Evolutionary conservation across 2,113 vertebrate genomes (phyloP).

Genomic region (Sardina pilchardus): DNA sequence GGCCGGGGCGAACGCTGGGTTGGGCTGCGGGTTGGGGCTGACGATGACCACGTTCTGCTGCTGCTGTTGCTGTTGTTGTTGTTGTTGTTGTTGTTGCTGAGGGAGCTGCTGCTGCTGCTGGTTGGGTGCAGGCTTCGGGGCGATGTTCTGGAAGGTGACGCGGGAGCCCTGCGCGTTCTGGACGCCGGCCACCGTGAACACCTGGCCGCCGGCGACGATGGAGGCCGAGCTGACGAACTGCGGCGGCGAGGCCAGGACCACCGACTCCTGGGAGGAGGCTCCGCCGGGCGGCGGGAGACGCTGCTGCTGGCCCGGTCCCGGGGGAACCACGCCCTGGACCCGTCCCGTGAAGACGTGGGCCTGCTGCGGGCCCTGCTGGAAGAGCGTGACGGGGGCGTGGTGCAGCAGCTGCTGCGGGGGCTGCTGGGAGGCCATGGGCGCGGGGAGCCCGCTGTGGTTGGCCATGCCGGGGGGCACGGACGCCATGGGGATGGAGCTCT

Average conservation of each 20-base stretch:
- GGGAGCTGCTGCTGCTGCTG: slow-evolving; percentile 72
- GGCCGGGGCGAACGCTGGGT: slow-evolving; percentile 85
- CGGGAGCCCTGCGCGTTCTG: slow-evolving; percentile 83
- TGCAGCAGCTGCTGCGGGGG: slow-evolving; percentile 79
- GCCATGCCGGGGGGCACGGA: slow-evolving; percentile 52
- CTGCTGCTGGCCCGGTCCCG: slow-evolving; percentile 79
- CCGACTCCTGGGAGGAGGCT: slow-evolving; percentile 70
- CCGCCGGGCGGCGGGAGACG: slow-evolving; percentile 74
- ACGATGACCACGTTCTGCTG: slow-evolving; percentile 94
- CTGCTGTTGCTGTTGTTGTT: slow-evolving; percentile 63
- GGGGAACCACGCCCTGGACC: slow-evolving; percentile 87
- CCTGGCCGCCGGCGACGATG: slow-evolving; percentile 80
- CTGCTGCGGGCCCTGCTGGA: slow-evolving; percentile 90
- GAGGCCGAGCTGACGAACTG: slow-evolving; percentile 81
- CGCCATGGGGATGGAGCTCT: slow-evolving; percentile 79
- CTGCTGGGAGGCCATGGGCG: slow-evolving; percentile 72
- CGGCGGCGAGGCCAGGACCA: slow-evolving; percentile 80
- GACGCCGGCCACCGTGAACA: slow-evolving; percentile 82
- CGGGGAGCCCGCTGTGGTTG: slow-evolving; percentile 70
- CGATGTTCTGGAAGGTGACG: slow-evolving; percentile 96
- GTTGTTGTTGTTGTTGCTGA: slow-evolving; percentile 71
- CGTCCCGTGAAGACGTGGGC: slow-evolving; percentile 89
- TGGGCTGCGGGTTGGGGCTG: slow-evolving; percentile 87
- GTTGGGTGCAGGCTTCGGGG: slow-evolving; percentile 89
- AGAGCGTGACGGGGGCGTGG: slow-evolving; percentile 88